phyloP scores from a whole-genome alignment of 2,797 vertebrate genomes.

The Dryobates pubescens region DNA sequence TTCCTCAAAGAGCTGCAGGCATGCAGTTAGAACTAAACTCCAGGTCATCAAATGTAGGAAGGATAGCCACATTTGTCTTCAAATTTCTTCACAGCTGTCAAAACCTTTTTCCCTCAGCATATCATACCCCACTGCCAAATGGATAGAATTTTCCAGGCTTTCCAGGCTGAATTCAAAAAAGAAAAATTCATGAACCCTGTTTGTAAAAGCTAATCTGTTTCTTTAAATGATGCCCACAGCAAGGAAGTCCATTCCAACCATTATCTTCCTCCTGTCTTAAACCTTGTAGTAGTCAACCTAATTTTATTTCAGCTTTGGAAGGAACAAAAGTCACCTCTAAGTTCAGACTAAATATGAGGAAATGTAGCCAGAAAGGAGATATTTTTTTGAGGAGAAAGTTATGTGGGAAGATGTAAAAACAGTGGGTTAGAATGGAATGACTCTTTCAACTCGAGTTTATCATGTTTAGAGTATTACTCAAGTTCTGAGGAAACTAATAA shows the following conservation, averaged over 20 bases:
- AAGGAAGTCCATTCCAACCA: background rate
- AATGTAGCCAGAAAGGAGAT: background rate
- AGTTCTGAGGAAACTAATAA: constrained; percentile 1
- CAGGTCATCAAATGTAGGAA: background rate
- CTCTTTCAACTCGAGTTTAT: background rate
- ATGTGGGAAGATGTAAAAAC: constrained; percentile 38
- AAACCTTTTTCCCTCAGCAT: background rate
- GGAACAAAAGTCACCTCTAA: background rate
- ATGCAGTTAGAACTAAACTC: accelerated
- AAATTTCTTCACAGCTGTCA: background rate
- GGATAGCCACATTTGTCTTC: background rate
- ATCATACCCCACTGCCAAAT: background rate
- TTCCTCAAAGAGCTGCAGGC: background rate
- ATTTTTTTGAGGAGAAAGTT: background rate
- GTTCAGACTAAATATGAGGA: constrained; percentile 34
- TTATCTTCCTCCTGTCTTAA: background rate
- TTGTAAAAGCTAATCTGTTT: background rate
- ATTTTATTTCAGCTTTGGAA: background rate
- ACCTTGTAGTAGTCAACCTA: background rate
- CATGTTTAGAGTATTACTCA: constrained; percentile 10
- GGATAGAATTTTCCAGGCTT: background rate
- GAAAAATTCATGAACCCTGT: background rate
- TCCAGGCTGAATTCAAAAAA: background rate
- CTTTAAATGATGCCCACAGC: background rate
- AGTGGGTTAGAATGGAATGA: constrained; percentile 7